Conservation (phyloP, 2,113 vertebrate genomes). For the Opisthocomus hoazin region DNA sequence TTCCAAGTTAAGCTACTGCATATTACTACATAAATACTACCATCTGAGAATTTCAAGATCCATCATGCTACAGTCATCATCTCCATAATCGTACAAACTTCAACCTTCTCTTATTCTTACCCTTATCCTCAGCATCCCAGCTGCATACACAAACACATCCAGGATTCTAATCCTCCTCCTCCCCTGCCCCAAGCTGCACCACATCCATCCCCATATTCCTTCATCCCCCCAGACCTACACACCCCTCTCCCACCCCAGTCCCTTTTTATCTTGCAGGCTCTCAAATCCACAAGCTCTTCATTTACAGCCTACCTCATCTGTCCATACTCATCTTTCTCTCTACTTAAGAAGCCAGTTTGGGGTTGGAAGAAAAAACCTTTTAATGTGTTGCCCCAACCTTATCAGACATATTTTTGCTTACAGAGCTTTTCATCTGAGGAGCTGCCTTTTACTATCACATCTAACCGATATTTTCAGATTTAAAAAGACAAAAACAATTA, state of each 20-base stretch:
- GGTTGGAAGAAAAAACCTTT: not conserved
- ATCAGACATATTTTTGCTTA: not conserved
- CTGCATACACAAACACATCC: not conserved
- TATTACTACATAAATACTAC: not conserved
- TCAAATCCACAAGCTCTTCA: not conserved
- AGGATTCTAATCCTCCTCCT: not conserved
- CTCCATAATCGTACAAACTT: not conserved
- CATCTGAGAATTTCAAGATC: not conserved
- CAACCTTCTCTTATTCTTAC: not conserved
- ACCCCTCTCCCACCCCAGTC: not conserved
- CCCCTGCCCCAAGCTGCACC: too few relatives aligned
- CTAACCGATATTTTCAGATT: not conserved
- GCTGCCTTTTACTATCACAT: not conserved
- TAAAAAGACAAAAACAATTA: not conserved
- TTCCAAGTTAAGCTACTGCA: not conserved
- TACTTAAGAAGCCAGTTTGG: not conserved
- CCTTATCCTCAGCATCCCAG: not conserved
- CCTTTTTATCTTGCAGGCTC: not conserved
- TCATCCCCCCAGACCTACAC: not conserved
- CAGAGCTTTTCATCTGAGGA: not conserved
- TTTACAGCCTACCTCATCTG: not conserved
- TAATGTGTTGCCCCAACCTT: not conserved
- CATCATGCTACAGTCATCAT: not conserved
- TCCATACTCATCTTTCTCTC: not conserved
- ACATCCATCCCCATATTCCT: not conserved